Evolutionary conservation across 2,113 vertebrate species (phyloP), one percentile per base, ranked within the genome.

Genomic region (Leptobrachium ailaonicum): DNA sequence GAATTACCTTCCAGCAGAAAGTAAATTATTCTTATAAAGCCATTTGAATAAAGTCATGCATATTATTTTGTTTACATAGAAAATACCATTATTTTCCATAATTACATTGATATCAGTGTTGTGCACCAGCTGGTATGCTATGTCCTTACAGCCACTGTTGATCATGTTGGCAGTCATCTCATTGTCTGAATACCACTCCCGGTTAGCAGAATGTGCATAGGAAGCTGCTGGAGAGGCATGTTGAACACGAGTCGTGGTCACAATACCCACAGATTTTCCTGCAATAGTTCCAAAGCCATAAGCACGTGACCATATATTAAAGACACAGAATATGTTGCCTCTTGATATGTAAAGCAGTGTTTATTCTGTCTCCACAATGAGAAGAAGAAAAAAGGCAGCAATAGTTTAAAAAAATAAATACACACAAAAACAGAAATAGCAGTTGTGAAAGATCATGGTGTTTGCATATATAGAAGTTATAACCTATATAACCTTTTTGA

Each of bases 241-340:
- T 71, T 94, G 93, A 14, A 95, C 92, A 32, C 93, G 90, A 1
- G 94, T 88, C 2, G 93, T 94, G 6, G 90, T 92, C 5, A 95
- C 91, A 63, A 95, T 89, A 43, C 93, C 94, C 20, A 94, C 93
- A 0, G 93, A 93, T 83, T 93, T 95, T 10, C 91, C 94, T 94
- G 56, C 10, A 11, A 50, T 60, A 32, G 47, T 4, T 50, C 4
- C 8, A 8, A 50, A 50, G 47, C 8, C 8, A 50, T 5, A 8
- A 50, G 47, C 47, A 50, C 47, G 8, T 50, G 8, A 50, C 47
- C 4, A 50, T 5, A 50, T 50, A 50, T 50, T 8, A 50, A 50
- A 50, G 4, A 50, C 47, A 50, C 47, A 50, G 8, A 50, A 50
- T 50, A 50, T 5, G 8, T 8, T 50, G 47, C 8, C 47, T 5